Evolutionary conservation across 1,140 invertebrate species (phyloP), one percentile per base, ranked within the genome.

Genomic region (Oryctes rhinoceros): DNA sequence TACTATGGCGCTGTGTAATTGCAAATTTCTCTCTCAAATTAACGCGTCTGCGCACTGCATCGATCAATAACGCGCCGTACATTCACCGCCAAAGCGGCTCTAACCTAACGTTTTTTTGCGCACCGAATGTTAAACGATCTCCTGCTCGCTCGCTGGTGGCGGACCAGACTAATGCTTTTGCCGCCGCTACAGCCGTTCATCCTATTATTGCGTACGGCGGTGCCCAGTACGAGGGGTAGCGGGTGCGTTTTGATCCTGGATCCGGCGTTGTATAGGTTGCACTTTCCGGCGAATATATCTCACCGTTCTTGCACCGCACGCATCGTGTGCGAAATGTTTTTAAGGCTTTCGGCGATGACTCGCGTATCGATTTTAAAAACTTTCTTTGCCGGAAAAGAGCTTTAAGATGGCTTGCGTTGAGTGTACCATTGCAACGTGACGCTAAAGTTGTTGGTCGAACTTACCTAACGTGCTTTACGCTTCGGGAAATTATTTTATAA

Each of bases 11-110:
- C 65, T 44, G 75, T 79, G 82, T 82, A 84, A 84, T 84, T 84
- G 83, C 82, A 81, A 84, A 84, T 84, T 83, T 84, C 78, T 81
- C 81, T 82, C 81, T 82, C 71, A 79, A 82, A 83, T 82, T 82
- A 82, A 18, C 24, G 59, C 82, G 83, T 82, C 74, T 81, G 83
- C 83, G 83, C 80, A 80, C 67, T 59, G 65, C 35, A 37, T 1
- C 65, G 65, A 71, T 71, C 65, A 71, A 71, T 71, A 71, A 18
- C 65, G 65, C 65, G 24, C 4, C 65, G 65, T 71, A 71, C 65
- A 71, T 35, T 71, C 65, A 71, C 20, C 65, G 65, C 11, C 65
- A 71, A 71, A 71, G 65, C 20, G 13, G 65, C 24, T 37, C 65
- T 71, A 30, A 37, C 24, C 65, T 10, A 30, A 11, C 65, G 20